A percentile compares a stretch with the other conserved stretches of the same genome.
Evolutionary conservation across 2,797 vertebrate species (phyloP).

Genomic region (Australoheros facetus): DNA sequence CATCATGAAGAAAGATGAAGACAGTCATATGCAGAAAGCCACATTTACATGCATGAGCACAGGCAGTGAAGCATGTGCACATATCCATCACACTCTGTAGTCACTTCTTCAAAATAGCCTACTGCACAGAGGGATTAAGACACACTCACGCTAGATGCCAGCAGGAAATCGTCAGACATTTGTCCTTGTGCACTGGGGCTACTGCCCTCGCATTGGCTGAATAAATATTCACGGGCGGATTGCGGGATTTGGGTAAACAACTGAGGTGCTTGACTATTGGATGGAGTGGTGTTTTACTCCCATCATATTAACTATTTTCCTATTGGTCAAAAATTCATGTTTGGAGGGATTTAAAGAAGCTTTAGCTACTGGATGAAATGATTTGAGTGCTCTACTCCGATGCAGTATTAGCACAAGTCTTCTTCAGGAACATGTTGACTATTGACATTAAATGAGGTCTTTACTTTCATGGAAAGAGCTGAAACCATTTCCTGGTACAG

Average conservation of each 20-base stretch:
- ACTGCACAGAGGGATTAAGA: slow-evolving; percentile 58
- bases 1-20: slow-evolving; percentile 28
- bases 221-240: slow-evolving; percentile 65
- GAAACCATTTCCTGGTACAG: slow-evolving; percentile 35
- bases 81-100: slow-evolving; percentile 4
- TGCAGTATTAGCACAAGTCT: slow-evolving; percentile 60
- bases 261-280: slow-evolving; percentile 61
- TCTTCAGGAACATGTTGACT: slow-evolving; percentile 59
- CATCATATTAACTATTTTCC: slow-evolving; percentile 59
- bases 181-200: slow-evolving; percentile 54
- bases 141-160: slow-evolving; percentile 39
- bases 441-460: slow-evolving; percentile 57
- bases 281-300: slow-evolving; percentile 50
- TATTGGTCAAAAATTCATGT: slow-evolving; percentile 70
- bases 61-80: slow-evolving; percentile 4
- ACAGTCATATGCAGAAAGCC: background rate
- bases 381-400: slow-evolving; percentile 59
- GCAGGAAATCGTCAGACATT: slow-evolving; percentile 56
- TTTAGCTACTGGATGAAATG: slow-evolving; percentile 71
- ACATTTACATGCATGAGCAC: background rate
- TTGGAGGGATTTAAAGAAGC: slow-evolving; percentile 72
- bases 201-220: slow-evolving; percentile 60
- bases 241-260: slow-evolving; percentile 72
- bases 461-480: slow-evolving; percentile 60
- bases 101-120: slow-evolving; percentile 31